Conservation (phyloP, 2,888 invertebrate species). For the Alloscopus bannaensis region DNA sequence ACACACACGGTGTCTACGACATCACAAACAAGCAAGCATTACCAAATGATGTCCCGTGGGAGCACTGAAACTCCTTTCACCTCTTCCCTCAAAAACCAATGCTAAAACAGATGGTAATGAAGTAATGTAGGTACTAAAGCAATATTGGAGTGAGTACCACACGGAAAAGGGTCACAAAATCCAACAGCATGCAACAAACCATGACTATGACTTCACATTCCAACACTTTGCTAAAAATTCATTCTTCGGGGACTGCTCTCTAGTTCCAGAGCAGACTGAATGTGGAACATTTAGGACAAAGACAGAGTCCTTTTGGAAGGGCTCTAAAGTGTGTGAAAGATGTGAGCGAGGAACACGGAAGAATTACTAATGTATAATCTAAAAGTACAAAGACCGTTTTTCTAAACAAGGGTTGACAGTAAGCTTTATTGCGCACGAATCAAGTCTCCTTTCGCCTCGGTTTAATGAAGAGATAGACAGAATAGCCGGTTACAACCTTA, state of each 20-base stretch:
- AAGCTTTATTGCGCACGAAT: too few relatives aligned
- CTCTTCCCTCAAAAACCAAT: conserved; percentile 33
- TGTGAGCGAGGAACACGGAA: too few relatives aligned
- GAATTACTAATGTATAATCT: too few relatives aligned
- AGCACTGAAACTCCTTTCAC: conserved; percentile 49
- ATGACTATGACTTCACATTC: conserved; percentile 9
- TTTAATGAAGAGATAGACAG: too few relatives aligned
- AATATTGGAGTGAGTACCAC: conserved; percentile 14
- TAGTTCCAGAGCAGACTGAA: too few relatives aligned
- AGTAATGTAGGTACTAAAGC: too few relatives aligned
- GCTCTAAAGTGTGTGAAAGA: not conserved
- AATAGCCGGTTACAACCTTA: too few relatives aligned
- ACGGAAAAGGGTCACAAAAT: conserved; percentile 2
- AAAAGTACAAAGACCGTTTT: too few relatives aligned
- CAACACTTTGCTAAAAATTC: not conserved
- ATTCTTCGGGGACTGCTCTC: too few relatives aligned
- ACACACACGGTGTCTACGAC: conserved; percentile 5
- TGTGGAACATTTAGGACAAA: not conserved
- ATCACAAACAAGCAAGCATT: conserved; percentile 51
- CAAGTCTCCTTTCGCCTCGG: too few relatives aligned
- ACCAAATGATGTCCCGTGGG: conserved; percentile 51
- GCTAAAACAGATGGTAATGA: conserved; percentile 41
- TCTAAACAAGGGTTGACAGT: too few relatives aligned
- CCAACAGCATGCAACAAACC: conserved; percentile 4
- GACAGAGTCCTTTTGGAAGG: conserved; percentile 3